A percentile compares a stretch with the other conserved stretches of the same genome.
These are phyloP conservation scores for Margarornis squamiger DNA, from an alignment of 2,797 vertebrate species.

Conservation along the genomic window DNA sequence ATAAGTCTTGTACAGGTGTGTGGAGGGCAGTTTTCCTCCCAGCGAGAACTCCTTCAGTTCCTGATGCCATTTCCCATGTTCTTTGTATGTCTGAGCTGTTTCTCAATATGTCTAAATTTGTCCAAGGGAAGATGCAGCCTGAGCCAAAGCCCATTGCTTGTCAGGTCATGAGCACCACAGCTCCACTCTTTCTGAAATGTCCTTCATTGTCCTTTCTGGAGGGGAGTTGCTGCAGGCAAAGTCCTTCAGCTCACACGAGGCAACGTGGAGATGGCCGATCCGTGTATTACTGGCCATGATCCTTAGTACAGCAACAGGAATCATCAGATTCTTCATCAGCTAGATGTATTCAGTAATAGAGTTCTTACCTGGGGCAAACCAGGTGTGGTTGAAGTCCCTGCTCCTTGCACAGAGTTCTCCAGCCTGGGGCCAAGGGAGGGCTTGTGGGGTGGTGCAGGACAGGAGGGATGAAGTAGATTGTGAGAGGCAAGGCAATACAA, in stretches of 20 bases:
- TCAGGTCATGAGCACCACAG: accelerated
- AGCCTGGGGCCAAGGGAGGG: not conserved
- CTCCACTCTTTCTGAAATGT: not conserved
- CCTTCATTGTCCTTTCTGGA: not conserved
- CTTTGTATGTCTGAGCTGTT: not conserved
- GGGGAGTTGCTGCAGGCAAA: not conserved
- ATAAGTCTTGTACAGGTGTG: not conserved
- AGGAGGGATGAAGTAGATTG: not conserved
- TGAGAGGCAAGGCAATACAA: not conserved
- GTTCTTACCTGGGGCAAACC: not conserved
- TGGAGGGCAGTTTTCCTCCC: not conserved
- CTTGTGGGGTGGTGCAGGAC: not conserved
- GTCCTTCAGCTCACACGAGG: not conserved
- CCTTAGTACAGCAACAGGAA: not conserved
- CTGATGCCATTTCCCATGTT: not conserved
- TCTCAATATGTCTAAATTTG: not conserved
- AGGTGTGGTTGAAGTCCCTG: not conserved
- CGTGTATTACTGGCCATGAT: accelerated
- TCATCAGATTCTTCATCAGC: not conserved
- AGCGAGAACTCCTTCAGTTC: accelerated
- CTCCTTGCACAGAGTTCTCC: not conserved
- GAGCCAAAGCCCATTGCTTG: not conserved
- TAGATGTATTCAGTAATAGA: accelerated
- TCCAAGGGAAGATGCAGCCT: not conserved
- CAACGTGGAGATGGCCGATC: not conserved